Evolutionary conservation across 2,113 vertebrate species (phyloP).

Genomic region (Coracopsis vasa): DNA sequence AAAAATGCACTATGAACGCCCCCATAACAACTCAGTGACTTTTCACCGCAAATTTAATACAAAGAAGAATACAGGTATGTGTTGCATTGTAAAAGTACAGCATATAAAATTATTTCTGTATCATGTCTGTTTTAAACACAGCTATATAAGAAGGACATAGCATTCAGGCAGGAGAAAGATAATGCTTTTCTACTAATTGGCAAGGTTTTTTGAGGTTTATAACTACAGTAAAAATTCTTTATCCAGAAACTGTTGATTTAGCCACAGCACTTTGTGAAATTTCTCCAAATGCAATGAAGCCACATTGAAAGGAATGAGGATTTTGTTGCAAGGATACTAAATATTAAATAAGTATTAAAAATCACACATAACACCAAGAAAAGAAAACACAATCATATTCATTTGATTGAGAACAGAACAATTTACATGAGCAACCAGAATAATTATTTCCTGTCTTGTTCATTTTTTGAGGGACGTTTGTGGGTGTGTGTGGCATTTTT

Average conservation of each 20-base stretch:
- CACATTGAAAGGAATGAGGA: not conserved
- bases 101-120: slow-evolving; percentile 31
- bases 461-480: not conserved
- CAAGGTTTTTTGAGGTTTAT: slow-evolving; percentile 21
- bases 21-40: slow-evolving; percentile 76
- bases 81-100: not conserved
- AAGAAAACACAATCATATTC: not conserved
- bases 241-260: not conserved
- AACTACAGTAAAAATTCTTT: slow-evolving; percentile 16
- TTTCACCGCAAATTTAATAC: slow-evolving; percentile 74
- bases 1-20: slow-evolving; percentile 77
- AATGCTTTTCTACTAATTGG: slow-evolving; percentile 51
- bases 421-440: not conserved
- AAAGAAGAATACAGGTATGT: not conserved
- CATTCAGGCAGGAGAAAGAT: not conserved
- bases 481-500: not conserved
- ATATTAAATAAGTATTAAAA: not conserved
- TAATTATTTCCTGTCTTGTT: not conserved
- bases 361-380: not conserved
- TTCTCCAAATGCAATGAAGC: not conserved
- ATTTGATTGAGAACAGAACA: not conserved
- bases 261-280: not conserved
- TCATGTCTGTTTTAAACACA: slow-evolving; percentile 16
- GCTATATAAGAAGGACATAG: not conserved
- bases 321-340: not conserved